phyloP scores from a whole-genome alignment of 2,888 invertebrate species.

The Sinohyriopsis cumingii region DNA sequence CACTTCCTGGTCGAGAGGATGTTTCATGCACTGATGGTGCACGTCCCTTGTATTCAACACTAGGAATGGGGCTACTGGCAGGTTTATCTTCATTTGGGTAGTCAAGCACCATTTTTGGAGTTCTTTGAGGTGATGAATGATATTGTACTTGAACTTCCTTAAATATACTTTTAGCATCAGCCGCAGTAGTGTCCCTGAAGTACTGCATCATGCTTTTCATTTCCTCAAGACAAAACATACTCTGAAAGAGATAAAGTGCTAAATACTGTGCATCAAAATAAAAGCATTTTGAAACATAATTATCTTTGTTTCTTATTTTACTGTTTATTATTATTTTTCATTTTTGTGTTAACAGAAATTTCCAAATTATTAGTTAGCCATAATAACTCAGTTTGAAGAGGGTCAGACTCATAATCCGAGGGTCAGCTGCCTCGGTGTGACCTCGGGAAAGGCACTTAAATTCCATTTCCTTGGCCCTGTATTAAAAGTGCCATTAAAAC shows the following conservation, averaged over 20 bases:
- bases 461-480: no score
- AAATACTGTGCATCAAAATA: neutral
- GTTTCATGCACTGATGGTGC: conserved; percentile 8
- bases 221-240: conserved; percentile 53
- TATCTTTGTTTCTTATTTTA: no score
- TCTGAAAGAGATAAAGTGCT: conserved; percentile 34
- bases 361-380: neutral
- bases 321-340: no score
- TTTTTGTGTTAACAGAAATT: neutral
- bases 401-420: no score
- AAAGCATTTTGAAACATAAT: neutral
- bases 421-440: no score
- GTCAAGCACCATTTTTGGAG: conserved; percentile 19
- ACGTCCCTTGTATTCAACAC: no score
- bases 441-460: no score
- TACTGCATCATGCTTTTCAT: conserved; percentile 52
- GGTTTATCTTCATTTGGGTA: no score
- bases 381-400: no score
- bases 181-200: conserved; percentile 52
- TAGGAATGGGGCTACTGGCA: no score
- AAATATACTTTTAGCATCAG: conserved; percentile 52
- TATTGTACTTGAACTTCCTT: conserved; percentile 33
- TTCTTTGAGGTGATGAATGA: conserved; percentile 10
- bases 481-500: no score
- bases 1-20: conserved; percentile 44